Evolutionary conservation across 37 sponge, comb jelly and placozoan genomes (phyloP).

Genomic region (Tethya wilhelma): DNA sequence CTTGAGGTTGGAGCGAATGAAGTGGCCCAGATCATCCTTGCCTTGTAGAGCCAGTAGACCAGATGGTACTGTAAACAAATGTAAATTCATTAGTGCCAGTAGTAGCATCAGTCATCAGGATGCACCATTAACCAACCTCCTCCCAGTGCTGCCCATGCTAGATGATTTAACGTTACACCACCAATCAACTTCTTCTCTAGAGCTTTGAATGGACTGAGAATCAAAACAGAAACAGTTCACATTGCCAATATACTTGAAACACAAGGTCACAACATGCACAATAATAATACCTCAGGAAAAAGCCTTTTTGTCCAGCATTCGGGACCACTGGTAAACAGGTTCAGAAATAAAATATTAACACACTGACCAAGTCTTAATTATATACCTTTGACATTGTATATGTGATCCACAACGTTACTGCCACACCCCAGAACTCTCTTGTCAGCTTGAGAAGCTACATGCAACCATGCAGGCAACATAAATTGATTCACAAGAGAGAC

Average conservation of each 20-base stretch:
- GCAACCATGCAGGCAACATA: not conserved
- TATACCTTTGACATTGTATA: slow-evolving; percentile 84
- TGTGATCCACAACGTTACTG: slow-evolving; percentile 90
- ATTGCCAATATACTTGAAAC: not conserved
- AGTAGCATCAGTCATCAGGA: not conserved
- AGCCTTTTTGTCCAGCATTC: slow-evolving; percentile 82
- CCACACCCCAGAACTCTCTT: slow-evolving; percentile 86
- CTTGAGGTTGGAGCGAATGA: slow-evolving; percentile 53
- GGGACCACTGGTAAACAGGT: slow-evolving; percentile 70
- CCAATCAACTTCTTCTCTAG: slow-evolving; percentile 73
- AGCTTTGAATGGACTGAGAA: slow-evolving; percentile 63
- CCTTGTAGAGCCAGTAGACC: slow-evolving; percentile 90
- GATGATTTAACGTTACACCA: slow-evolving; percentile 90
- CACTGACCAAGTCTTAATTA: not conserved
- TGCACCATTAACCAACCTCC: slow-evolving; percentile 59
- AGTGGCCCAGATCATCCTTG: slow-evolving; percentile 68
- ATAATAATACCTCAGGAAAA: slow-evolving; percentile 67
- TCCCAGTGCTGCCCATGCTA: slow-evolving; percentile 85
- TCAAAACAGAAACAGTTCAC: not conserved
- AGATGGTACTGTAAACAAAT: slow-evolving; percentile 28
- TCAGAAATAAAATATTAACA: not conserved
- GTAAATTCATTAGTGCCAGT: not conserved
- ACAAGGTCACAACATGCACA: not conserved
- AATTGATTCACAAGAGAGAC: too few species aligned
- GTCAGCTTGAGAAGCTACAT: too few species aligned